Conservation (phyloP, 37 sponge, comb jelly and placozoan genomes). For the Petrosia ficiformis region DNA sequence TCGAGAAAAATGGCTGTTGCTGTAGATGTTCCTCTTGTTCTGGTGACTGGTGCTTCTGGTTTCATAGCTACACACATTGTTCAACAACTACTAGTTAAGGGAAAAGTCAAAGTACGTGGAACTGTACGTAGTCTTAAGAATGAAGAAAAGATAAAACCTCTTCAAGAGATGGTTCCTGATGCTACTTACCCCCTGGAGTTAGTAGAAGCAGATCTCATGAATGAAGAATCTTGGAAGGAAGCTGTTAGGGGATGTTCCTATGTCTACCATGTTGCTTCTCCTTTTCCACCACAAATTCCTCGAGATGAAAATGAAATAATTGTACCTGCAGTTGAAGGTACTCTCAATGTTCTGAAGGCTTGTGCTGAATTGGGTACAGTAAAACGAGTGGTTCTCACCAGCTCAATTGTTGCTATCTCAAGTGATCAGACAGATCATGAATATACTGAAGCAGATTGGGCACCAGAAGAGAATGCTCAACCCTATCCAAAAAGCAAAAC, state of each 20-base stretch:
- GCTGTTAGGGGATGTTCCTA: slow-evolving; percentile 83
- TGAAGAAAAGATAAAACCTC: slow-evolving; percentile 48
- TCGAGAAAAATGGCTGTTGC: background rate
- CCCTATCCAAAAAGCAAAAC: slow-evolving; percentile 82
- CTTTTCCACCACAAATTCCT: slow-evolving; percentile 40
- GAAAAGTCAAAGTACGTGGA: slow-evolving; percentile 71
- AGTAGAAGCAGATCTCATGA: slow-evolving; percentile 77
- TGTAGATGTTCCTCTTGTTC: slow-evolving; percentile 42
- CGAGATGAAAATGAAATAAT: slow-evolving; percentile 37
- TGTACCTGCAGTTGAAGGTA: slow-evolving; percentile 77
- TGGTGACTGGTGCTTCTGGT: slow-evolving; percentile 94
- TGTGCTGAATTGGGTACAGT: slow-evolving; percentile 75
- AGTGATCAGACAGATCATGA: slow-evolving; percentile 34
- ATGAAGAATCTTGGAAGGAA: slow-evolving; percentile 65
- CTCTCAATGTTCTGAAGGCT: slow-evolving; percentile 75
- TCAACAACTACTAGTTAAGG: slow-evolving; percentile 57
- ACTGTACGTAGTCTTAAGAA: slow-evolving; percentile 73
- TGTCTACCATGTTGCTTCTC: slow-evolving; percentile 90
- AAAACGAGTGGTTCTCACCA: slow-evolving; percentile 85
- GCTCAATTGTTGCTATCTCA: slow-evolving; percentile 84
- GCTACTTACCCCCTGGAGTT: too few relatives aligned
- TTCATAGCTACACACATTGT: slow-evolving; percentile 78
- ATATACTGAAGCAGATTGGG: slow-evolving; percentile 87
- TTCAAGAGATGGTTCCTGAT: background rate
- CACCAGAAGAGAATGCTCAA: slow-evolving; percentile 16